phyloP scores from a whole-genome alignment of 2,888 invertebrate genomes.

The Prosopocoilus inquinatus region DNA sequence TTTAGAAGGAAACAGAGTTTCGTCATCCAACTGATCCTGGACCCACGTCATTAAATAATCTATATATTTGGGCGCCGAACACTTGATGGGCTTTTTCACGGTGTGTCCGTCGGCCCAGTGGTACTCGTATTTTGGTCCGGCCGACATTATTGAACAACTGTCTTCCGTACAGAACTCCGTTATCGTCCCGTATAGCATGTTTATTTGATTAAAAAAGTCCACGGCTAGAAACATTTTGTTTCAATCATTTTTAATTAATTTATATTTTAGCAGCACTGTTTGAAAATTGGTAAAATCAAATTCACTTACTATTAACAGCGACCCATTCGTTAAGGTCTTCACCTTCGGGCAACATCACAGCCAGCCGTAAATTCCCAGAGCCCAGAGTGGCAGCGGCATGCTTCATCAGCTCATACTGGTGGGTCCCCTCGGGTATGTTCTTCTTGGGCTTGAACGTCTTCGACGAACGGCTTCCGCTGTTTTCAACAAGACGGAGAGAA shows the following conservation, averaged over 20 bases:
- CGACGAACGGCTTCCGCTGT: slow-evolving; percentile 83
- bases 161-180: slow-evolving; percentile 99
- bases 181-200: slow-evolving; percentile 99
- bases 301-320: slow-evolving; percentile 93
- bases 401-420: slow-evolving; percentile 98
- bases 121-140: slow-evolving; percentile 98
- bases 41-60: slow-evolving; percentile 99
- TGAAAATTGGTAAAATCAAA: too few species aligned
- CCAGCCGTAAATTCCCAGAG: slow-evolving; percentile 92
- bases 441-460: slow-evolving; percentile 99
- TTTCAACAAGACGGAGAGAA: not conserved
- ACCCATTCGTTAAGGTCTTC: slow-evolving; percentile 99
- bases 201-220: slow-evolving; percentile 99
- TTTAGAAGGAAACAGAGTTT: slow-evolving; percentile 96
- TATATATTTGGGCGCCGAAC: slow-evolving; percentile 98
- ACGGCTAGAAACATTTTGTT: slow-evolving; percentile 68
- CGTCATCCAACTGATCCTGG: slow-evolving; percentile 98
- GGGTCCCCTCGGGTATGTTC: slow-evolving; percentile 97
- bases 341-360: slow-evolving; percentile 96
- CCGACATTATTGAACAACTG: slow-evolving; percentile 97
- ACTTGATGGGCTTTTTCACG: slow-evolving; percentile 97
- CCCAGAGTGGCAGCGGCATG: slow-evolving; percentile 98
- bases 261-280: not conserved
- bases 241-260: not conserved
- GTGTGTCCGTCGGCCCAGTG: slow-evolving; percentile 99